phyloP scores from a whole-genome alignment of 1,140 invertebrate genomes.

The Ooceraea biroi region DNA sequence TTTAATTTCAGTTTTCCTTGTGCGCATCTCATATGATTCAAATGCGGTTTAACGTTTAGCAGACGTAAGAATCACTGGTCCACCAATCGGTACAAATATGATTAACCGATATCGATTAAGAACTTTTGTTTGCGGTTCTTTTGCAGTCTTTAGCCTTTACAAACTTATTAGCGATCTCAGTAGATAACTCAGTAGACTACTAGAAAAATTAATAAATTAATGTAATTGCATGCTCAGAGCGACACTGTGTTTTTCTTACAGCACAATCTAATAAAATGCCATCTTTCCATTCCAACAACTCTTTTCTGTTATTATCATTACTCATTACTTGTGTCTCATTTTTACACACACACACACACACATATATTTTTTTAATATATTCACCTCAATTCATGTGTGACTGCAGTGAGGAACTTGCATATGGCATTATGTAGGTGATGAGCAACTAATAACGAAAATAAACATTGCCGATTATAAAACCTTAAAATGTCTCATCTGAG shows the following conservation, averaged over 20 bases:
- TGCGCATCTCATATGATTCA: conserved; percentile 5
- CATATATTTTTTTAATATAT: conserved; percentile 52
- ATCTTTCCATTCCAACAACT: not conserved
- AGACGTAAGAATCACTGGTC: conserved; percentile 62
- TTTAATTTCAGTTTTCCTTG: conserved; percentile 67
- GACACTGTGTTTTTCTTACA: not conserved
- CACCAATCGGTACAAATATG: conserved; percentile 76
- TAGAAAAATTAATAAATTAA: conserved; percentile 10
- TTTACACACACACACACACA: conserved; percentile 22
- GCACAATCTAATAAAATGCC: not conserved
- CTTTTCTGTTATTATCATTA: not conserved
- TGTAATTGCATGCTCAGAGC: conserved; percentile 1
- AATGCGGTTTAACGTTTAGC: conserved; percentile 28
- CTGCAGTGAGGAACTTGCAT: conserved; percentile 70
- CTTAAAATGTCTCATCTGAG: not conserved
- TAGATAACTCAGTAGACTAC: conserved; percentile 18
- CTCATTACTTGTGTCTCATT: conserved; percentile 5
- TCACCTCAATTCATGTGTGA: conserved; percentile 72
- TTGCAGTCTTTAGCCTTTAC: conserved; percentile 13
- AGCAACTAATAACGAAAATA: conserved; percentile 59
- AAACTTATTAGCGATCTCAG: conserved; percentile 18
- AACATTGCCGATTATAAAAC: conserved; percentile 54
- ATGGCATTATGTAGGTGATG: conserved; percentile 54
- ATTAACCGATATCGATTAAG: conserved; percentile 28
- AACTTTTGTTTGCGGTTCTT: not conserved